A percentile compares a stretch with the other conserved stretches of the same genome.
phyloP scores from a whole-genome alignment of 2,888 invertebrate genomes.

The Glyphotaelius pellucidus region DNA sequence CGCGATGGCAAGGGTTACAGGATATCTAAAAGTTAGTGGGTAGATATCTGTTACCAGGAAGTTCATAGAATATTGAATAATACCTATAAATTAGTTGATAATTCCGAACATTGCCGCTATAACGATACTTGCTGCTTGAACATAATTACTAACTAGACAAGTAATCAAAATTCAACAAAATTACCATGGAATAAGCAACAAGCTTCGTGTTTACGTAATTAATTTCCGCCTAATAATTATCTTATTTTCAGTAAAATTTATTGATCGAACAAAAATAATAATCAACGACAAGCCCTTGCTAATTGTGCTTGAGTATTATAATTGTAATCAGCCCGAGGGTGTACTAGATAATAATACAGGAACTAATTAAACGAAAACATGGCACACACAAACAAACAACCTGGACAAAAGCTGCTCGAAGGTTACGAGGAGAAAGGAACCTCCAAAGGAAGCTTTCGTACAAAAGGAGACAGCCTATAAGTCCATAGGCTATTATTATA shows the following conservation, averaged over 20 bases:
- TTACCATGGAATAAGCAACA: not conserved
- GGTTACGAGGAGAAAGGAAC: not conserved
- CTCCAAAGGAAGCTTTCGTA: not conserved
- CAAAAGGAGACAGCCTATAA: not conserved
- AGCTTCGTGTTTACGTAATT: not conserved
- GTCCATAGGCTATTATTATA: not conserved
- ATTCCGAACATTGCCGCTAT: not conserved
- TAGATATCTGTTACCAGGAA: not conserved
- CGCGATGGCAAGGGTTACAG: too few species aligned
- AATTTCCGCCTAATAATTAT: not conserved
- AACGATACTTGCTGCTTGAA: not conserved
- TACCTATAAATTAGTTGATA: too few species aligned
- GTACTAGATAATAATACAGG: not conserved
- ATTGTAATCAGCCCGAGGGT: not conserved
- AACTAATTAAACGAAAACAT: conserved; percentile 38
- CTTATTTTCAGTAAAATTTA: not conserved
- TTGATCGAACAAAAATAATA: not conserved
- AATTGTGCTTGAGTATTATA: not conserved
- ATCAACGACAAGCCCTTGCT: not conserved
- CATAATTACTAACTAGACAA: not conserved
- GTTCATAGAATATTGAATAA: too few species aligned
- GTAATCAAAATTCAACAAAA: not conserved
- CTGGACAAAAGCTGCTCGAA: conserved; percentile 5
- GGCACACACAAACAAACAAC: conserved; percentile 7
- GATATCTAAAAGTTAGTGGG: not conserved